A percentile compares a stretch with the other conserved stretches of the same genome.
phyloP scores from a whole-genome alignment of 1,140 invertebrate species.

The Scaptodrosophila lebanonensis region DNA sequence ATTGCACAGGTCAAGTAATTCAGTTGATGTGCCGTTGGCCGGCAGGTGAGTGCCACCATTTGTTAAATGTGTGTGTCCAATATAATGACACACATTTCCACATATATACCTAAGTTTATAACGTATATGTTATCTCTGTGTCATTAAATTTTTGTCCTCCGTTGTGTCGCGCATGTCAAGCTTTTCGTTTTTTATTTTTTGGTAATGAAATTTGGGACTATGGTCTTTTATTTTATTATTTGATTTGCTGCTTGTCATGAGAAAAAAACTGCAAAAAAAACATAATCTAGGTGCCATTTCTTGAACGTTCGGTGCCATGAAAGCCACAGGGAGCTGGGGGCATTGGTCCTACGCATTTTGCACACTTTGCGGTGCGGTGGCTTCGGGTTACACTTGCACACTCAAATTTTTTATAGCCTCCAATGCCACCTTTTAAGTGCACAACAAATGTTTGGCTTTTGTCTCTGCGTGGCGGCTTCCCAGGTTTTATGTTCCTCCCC shows the following conservation, averaged over 20 bases:
- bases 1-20: slow-evolving; percentile 65
- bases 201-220: slow-evolving; percentile 62
- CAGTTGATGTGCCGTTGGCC: slow-evolving; percentile 43
- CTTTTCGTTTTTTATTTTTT: no score
- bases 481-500: background rate
- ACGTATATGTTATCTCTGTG: background rate
- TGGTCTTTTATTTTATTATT: slow-evolving; percentile 64
- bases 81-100: slow-evolving; percentile 37
- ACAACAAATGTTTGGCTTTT: slow-evolving; percentile 50
- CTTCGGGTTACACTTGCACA: slow-evolving; percentile 44
- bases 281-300: no score
- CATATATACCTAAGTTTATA: no score
- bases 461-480: slow-evolving; percentile 28
- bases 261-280: no score
- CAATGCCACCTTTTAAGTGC: slow-evolving; percentile 59
- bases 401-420: slow-evolving; percentile 65
- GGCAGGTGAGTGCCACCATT: slow-evolving; percentile 62
- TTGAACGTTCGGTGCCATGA: no score
- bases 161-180: no score
- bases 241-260: slow-evolving; percentile 32
- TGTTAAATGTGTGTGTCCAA: slow-evolving; percentile 30
- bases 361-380: no score
- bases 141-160: no score
- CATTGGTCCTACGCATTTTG: no score
- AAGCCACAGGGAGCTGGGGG: no score